phyloP scores from a whole-genome alignment of 2,113 vertebrate species.

The Phocoena sinus region DNA sequence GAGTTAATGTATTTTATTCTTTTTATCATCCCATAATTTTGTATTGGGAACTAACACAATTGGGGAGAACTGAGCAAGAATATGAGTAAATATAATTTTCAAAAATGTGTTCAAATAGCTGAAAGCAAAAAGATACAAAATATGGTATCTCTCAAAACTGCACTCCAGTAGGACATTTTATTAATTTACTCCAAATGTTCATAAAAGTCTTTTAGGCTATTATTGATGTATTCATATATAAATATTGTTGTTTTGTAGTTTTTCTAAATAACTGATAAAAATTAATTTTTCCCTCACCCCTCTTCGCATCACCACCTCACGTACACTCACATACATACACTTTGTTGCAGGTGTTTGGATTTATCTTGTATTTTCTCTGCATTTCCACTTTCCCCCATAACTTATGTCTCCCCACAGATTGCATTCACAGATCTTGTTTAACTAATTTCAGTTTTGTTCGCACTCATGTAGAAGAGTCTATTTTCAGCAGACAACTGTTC shows the following conservation, averaged over 20 bases:
- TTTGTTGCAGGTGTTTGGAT: background rate
- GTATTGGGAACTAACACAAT: background rate
- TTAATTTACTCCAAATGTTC: conserved; percentile 1
- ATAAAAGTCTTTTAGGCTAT: background rate
- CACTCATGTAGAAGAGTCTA: background rate
- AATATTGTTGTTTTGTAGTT: background rate
- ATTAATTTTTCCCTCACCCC: background rate
- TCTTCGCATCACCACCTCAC: background rate
- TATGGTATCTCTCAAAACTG: background rate
- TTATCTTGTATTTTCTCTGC: background rate
- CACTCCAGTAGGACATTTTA: background rate
- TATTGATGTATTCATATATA: background rate
- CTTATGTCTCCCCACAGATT: background rate
- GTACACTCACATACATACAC: rapidly evolving
- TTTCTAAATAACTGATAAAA: background rate
- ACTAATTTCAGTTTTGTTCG: conserved; percentile 25
- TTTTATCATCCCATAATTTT: background rate
- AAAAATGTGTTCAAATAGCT: background rate
- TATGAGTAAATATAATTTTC: background rate
- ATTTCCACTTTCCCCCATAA: background rate
- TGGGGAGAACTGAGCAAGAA: background rate
- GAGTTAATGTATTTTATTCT: background rate
- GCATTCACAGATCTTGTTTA: background rate
- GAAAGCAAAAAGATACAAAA: background rate
- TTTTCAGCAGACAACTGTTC: background rate